Conservation (phyloP, 2,888 invertebrate genomes). For the Morpho helenor region DNA sequence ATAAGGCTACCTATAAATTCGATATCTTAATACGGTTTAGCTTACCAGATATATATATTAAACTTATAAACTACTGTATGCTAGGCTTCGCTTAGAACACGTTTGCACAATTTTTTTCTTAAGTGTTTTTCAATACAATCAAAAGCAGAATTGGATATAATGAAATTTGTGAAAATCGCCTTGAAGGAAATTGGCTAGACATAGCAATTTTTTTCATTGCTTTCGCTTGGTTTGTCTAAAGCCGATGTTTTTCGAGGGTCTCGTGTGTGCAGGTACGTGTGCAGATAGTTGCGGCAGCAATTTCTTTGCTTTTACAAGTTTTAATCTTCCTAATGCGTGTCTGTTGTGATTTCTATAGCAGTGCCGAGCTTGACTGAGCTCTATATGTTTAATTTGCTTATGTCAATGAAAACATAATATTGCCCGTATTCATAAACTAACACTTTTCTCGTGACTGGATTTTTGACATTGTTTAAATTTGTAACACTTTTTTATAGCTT, state of each 20-base stretch:
- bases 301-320: slow-evolving; percentile 68
- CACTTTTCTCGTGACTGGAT: not conserved
- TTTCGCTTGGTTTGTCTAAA: slow-evolving; percentile 21
- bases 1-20: too few relatives aligned
- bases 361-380: slow-evolving; percentile 41
- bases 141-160: slow-evolving; percentile 18
- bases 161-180: slow-evolving; percentile 16
- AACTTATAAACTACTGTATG: too few relatives aligned
- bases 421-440: slow-evolving; percentile 30
- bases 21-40: too few relatives aligned
- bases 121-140: slow-evolving; percentile 20
- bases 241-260: slow-evolving; percentile 15
- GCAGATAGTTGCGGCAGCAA: slow-evolving; percentile 34
- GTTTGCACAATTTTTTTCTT: slow-evolving; percentile 2
- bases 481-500: slow-evolving; percentile 16
- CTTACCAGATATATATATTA: too few relatives aligned
- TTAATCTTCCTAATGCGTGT: slow-evolving; percentile 75
- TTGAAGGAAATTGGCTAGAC: slow-evolving; percentile 22
- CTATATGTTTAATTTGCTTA: slow-evolving; percentile 44
- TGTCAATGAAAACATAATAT: slow-evolving; percentile 18
- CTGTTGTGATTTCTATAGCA: slow-evolving; percentile 55
- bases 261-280: slow-evolving; percentile 24
- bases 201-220: slow-evolving; percentile 25
- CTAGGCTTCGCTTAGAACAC: too few relatives aligned
- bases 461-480: too few relatives aligned